Evolutionary conservation across 2,888 invertebrate species (phyloP).

Genomic region (Cerastis rubricosa): DNA sequence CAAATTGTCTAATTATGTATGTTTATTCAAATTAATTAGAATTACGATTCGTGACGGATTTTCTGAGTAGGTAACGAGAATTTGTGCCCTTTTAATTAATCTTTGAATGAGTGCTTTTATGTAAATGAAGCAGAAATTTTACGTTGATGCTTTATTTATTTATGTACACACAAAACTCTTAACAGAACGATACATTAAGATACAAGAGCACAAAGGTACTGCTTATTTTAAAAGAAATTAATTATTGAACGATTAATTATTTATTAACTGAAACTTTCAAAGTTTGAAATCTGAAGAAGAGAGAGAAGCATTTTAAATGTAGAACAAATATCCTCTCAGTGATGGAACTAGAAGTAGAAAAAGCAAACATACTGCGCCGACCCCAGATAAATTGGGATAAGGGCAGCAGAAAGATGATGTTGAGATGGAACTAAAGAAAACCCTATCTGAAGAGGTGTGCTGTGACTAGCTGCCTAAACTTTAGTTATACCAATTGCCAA

Average conservation of each 20-base stretch:
- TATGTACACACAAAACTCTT: too few species aligned
- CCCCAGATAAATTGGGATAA: too few species aligned
- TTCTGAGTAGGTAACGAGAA: conserved; percentile 1
- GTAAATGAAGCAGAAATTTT: background rate
- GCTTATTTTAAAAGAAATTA: too few species aligned
- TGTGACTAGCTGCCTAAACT: too few species aligned
- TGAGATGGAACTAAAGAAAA: background rate
- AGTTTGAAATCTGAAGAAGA: background rate
- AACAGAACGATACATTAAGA: too few species aligned
- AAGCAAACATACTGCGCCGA: too few species aligned
- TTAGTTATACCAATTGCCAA: too few species aligned
- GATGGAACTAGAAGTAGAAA: too few species aligned
- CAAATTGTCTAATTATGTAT: conserved; percentile 21
- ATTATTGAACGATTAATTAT: conserved; percentile 3
- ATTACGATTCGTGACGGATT: conserved; percentile 4
- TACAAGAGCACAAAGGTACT: too few species aligned
- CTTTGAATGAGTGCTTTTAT: background rate
- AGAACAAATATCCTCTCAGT: background rate
- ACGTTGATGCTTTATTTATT: too few species aligned
- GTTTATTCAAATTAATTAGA: conserved; percentile 32
- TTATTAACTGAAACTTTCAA: background rate
- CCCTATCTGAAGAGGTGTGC: background rate
- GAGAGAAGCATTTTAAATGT: background rate
- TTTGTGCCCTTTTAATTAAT: conserved; percentile 15
- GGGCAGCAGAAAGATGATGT: too few species aligned